Base-by-base conservation (phyloP, 2,888 invertebrate species). In the Pheosia gnoma region DNA sequence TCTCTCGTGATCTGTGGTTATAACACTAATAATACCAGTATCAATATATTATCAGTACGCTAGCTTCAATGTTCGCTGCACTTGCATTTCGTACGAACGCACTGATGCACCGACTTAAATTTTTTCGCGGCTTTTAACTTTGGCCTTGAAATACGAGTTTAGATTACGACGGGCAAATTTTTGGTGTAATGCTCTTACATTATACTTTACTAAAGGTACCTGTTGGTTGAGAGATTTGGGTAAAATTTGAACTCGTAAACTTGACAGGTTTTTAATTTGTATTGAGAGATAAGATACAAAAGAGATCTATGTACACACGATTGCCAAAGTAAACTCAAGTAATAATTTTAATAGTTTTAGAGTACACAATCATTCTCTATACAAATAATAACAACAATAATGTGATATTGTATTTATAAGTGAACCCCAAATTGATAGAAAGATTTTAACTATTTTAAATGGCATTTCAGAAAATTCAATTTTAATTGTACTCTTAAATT, bases 141-240 rank as follows among this genome's bases (percentile, higher is more conserved):
- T 87, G 93, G 85, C 92, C 93, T 93, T 93, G 93, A 91, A 90
- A 89, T 91, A 91, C 90, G 85, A 90, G 91, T 92, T 93, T 91
- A 92, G 90, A 91, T 92, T 91, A 91, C 88, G 83, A 70, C 80
- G 79, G 75, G 84, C 81, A 83, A 85, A 84, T 82, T 63, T 73
- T 67, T 74, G 58, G 70, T 71, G 71, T 74, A 73, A 67, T 65
- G 71, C 64, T 64, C 75, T 66, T 75, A 71, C 67, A 63, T 65
- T 71, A 66, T 72, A 65, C 67, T 66, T 65, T 62, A 68, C 59
- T 66, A 59, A 58, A 63, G 56, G 62, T 65, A 65, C 66, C 66
- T 69, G 61, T 11, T 38, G 9, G 4, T 6, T 3, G 52, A 75
- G 73, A 57, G 63, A 59, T 65, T 73, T 57, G 63, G 61, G 57